phyloP scores from a whole-genome alignment of 1,140 invertebrate species.

The Platyscapa corneri region DNA sequence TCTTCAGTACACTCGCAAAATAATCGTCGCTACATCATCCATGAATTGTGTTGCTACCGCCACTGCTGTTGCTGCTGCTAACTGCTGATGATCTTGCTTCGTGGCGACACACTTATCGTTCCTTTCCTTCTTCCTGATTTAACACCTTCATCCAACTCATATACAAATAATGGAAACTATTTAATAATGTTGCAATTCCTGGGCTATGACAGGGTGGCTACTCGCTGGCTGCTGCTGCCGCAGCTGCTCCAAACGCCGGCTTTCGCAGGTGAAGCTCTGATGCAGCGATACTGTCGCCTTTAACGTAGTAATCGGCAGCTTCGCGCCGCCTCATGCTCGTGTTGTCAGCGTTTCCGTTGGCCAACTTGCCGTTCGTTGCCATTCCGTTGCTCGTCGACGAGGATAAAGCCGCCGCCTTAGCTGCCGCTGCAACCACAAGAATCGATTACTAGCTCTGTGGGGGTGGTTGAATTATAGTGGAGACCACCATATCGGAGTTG shows the following conservation, averaged over 20 bases:
- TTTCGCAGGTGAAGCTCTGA: constrained; percentile 69
- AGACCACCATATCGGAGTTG: too few relatives aligned
- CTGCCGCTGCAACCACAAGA: neutral
- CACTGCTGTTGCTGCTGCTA: neutral
- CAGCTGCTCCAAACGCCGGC: constrained; percentile 52
- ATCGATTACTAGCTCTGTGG: neutral
- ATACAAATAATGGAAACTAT: neutral
- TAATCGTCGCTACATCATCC: neutral
- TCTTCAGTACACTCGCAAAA: neutral
- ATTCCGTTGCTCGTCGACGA: constrained; percentile 19
- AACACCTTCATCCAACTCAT: neutral
- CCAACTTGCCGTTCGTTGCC: constrained; percentile 42
- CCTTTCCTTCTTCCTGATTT: neutral
- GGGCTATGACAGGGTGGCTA: neutral
- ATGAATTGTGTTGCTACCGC: neutral
- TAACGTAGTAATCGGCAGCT: constrained; percentile 72
- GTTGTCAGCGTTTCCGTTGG: constrained; percentile 54
- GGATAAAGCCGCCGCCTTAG: neutral
- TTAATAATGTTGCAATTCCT: neutral
- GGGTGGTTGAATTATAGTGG: neutral
- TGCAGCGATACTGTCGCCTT: constrained; percentile 70
- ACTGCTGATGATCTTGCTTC: neutral
- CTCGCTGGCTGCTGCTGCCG: constrained; percentile 20
- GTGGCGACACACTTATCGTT: neutral
- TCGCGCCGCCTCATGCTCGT: constrained; percentile 66